Evolutionary conservation across 2,113 vertebrate species (phyloP).

Genomic region (Aldabrachelys gigantea): DNA sequence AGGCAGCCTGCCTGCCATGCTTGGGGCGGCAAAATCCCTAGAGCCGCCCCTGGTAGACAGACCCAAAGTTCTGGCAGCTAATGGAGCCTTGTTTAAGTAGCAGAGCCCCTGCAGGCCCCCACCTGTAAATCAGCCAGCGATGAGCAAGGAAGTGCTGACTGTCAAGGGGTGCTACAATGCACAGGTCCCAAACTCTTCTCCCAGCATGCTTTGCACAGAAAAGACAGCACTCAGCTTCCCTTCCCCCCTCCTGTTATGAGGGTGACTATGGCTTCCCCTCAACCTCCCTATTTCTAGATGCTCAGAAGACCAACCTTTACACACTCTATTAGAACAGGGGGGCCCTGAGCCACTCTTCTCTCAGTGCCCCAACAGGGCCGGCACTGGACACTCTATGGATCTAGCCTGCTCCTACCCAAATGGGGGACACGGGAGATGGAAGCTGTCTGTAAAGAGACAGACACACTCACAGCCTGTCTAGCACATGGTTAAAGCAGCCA

Average conservation of each 20-base stretch:
- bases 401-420: neutral
- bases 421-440: neutral
- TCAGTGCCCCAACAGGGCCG: neutral
- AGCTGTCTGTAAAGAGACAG: too few species aligned
- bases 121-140: neutral
- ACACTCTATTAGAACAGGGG: neutral
- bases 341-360: neutral
- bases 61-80: neutral
- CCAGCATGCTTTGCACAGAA: neutral
- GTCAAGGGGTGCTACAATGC: neutral
- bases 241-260: neutral
- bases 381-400: neutral
- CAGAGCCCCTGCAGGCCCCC: neutral
- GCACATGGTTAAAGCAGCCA: neutral
- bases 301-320: neutral
- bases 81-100: neutral
- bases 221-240: neutral
- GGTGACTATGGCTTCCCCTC: neutral
- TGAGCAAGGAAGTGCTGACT: neutral
- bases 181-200: neutral
- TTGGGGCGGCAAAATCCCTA: too few species aligned
- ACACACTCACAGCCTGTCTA: neutral
- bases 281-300: neutral
- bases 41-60: neutral
- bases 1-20: too few species aligned